These are phyloP conservation scores for Choloepus didactylus DNA, from an alignment of 2,797 vertebrate species.

Conservation along the genomic window DNA sequence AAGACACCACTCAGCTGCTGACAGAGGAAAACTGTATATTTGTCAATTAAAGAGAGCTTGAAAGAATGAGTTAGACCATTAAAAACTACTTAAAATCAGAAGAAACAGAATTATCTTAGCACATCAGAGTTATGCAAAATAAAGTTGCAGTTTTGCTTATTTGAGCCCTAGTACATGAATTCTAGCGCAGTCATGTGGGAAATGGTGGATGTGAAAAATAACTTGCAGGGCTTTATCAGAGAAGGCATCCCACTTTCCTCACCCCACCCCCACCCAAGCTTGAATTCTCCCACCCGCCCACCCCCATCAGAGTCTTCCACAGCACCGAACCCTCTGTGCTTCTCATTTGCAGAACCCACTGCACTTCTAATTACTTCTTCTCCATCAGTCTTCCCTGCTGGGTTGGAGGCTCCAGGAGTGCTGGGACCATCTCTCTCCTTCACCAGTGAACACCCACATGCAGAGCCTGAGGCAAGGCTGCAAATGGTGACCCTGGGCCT, in stretches of 20 bases:
- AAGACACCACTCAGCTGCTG: not conserved
- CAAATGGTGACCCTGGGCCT: not conserved
- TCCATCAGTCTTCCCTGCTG: not conserved
- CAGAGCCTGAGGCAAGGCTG: not conserved
- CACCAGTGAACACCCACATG: not conserved
- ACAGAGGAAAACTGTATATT: not conserved
- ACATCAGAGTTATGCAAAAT: not conserved
- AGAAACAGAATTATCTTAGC: not conserved
- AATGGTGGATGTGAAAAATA: not conserved
- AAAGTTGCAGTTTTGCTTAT: not conserved
- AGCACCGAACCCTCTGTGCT: not conserved
- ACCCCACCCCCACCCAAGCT: not conserved
- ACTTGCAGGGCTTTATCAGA: not conserved
- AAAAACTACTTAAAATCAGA: not conserved
- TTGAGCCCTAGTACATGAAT: not conserved
- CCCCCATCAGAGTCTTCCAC: not conserved
- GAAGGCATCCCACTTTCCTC: not conserved
- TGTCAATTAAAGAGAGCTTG: not conserved
- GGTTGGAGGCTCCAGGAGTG: not conserved
- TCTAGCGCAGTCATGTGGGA: not conserved
- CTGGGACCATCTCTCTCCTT: not conserved
- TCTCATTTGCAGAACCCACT: slow-evolving; percentile 23
- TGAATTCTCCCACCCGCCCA: rapidly evolving
- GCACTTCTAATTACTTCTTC: not conserved
- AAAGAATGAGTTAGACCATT: not conserved